Percentiles rank a stretch among this genome's conserved stretches.
phyloP scores from a whole-genome alignment of 2,113 vertebrate genomes.

The Mormoops blainvillei region DNA sequence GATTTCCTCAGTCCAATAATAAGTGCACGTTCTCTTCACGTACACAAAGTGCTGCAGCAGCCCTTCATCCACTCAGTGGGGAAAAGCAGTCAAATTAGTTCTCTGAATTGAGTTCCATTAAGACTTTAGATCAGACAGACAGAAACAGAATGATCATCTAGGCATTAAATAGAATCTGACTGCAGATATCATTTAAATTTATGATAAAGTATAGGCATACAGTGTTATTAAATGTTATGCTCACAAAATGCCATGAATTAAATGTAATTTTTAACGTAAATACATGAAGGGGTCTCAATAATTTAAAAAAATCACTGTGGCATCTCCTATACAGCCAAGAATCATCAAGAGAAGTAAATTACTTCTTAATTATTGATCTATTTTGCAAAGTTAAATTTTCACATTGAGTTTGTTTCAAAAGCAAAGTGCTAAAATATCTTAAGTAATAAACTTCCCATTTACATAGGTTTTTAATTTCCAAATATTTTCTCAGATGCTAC shows the following conservation, averaged over 20 bases:
- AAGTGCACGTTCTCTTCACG: neutral
- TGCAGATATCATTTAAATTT: neutral
- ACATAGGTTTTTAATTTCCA: neutral
- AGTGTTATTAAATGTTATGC: neutral
- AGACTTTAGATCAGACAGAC: neutral
- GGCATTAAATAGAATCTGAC: neutral
- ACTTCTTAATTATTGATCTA: neutral
- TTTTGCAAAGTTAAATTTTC: neutral
- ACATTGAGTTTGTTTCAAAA: neutral
- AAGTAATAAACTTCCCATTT: neutral
- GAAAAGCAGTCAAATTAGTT: neutral
- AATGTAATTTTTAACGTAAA: neutral
- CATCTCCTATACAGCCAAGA: neutral
- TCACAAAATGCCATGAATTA: neutral
- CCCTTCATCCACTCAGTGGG: neutral
- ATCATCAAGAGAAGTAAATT: neutral
- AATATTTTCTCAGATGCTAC: neutral
- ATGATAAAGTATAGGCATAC: neutral
- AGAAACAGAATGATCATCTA: neutral
- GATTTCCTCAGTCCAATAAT: neutral
- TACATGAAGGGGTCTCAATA: neutral
- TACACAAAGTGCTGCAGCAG: neutral
- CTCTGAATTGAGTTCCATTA: conserved; percentile 8
- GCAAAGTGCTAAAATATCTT: neutral
- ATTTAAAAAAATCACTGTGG: conserved; percentile 1